Evolutionary conservation across 2,797 vertebrate species (phyloP).

Genomic region (Graptemys geographica): DNA sequence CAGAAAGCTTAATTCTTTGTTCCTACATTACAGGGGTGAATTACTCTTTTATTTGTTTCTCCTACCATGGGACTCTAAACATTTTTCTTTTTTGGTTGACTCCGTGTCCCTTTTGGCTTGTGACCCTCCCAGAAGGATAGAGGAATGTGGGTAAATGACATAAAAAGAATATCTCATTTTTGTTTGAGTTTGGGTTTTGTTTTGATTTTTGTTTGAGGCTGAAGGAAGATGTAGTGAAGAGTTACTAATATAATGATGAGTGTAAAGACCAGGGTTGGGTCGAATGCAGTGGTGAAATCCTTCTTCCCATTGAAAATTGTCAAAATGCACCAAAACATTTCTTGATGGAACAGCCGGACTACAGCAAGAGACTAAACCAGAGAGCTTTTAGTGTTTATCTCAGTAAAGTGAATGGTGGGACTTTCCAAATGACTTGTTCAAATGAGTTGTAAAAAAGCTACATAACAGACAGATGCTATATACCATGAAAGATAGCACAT

Average conservation of each 20-base stretch:
- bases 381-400: conserved; percentile 26
- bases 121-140: neutral
- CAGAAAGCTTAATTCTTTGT: neutral
- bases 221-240: fast-evolving
- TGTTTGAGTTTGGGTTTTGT: neutral
- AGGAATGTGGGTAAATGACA: neutral
- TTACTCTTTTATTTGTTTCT: conserved; percentile 17
- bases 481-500: neutral
- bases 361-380: neutral
- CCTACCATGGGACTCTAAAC: neutral
- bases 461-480: neutral
- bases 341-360: neutral
- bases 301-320: neutral
- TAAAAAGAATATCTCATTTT: fast-evolving
- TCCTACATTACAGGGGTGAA: conserved; percentile 12
- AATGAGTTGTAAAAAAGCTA: neutral
- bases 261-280: neutral
- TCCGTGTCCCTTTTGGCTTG: neutral
- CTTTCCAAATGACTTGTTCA: neutral
- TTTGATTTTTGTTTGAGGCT: neutral
- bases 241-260: neutral
- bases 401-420: neutral
- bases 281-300: neutral
- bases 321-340: neutral
- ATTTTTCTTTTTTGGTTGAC: neutral